phyloP scores from a whole-genome alignment of 2,113 vertebrate species.

The Syngnathoides biaculeatus region DNA sequence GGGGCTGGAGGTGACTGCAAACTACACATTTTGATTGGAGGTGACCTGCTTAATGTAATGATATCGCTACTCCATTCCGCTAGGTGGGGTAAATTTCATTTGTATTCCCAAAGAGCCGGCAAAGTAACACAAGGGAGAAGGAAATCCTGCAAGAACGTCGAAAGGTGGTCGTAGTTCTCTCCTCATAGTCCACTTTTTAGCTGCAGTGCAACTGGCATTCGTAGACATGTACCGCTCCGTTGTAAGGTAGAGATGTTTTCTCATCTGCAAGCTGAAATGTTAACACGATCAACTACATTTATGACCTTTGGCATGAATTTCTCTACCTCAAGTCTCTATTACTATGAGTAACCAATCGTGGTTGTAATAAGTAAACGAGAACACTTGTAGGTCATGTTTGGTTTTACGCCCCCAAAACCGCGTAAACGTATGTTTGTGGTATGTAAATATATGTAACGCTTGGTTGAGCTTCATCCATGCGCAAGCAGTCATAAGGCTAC shows the following conservation, averaged over 20 bases:
- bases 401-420: background rate
- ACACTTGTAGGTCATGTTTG: background rate
- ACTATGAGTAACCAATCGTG: background rate
- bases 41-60: background rate
- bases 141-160: background rate
- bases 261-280: rapidly evolving
- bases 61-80: background rate
- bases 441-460: background rate
- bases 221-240: constrained; percentile 55
- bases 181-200: background rate
- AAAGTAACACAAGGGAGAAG: background rate
- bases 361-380: background rate
- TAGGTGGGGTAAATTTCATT: background rate
- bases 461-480: background rate
- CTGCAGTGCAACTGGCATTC: too few species aligned
- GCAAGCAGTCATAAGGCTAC: too few species aligned
- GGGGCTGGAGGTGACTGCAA: too few species aligned
- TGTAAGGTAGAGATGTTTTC: constrained; percentile 32
- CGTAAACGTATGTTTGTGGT: background rate
- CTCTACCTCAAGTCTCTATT: background rate
- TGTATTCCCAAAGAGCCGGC: background rate
- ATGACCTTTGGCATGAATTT: constrained; percentile 52
- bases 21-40: too few species aligned
- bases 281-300: background rate
- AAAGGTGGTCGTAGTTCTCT: background rate